Evolutionary conservation across 2,113 vertebrate species (phyloP).

Genomic region (Xenotilapia caudafasciata): DNA sequence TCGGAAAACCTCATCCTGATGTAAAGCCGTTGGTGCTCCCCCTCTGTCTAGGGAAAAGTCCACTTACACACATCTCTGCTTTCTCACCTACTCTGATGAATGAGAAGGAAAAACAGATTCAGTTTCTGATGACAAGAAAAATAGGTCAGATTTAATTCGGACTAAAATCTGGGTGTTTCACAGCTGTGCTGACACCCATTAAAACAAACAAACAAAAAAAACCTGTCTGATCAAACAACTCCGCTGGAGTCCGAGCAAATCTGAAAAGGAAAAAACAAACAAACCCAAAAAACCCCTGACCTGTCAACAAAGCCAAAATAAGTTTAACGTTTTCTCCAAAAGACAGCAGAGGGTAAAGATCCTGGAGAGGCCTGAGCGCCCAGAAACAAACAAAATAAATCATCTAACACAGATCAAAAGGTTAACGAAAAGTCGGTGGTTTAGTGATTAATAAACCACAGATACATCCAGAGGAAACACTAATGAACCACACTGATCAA

Average conservation of each 20-base stretch:
- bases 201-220: neutral
- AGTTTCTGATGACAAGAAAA: constrained; percentile 29
- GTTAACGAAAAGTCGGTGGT: neutral
- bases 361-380: neutral
- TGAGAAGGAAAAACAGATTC: constrained; percentile 30
- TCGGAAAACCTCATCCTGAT: constrained; percentile 26
- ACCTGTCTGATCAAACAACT: neutral
- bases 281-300: accelerated
- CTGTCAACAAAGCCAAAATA: neutral
- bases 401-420: constrained; percentile 32
- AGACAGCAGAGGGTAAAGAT: neutral
- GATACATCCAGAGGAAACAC: constrained; percentile 4
- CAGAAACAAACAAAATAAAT: constrained; percentile 5
- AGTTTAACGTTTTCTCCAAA: neutral
- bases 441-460: constrained; percentile 28
- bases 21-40: constrained; percentile 25
- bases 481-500: neutral
- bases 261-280: neutral
- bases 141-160: constrained; percentile 48
- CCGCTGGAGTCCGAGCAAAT: neutral
- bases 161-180: neutral
- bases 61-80: neutral
- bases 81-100: neutral
- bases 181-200: neutral
- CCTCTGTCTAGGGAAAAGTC: constrained; percentile 33